A percentile compares a stretch with the other conserved stretches of the same genome.
Conservation (phyloP, 1,140 invertebrate genomes). For the Drosophila nigromelanica region DNA sequence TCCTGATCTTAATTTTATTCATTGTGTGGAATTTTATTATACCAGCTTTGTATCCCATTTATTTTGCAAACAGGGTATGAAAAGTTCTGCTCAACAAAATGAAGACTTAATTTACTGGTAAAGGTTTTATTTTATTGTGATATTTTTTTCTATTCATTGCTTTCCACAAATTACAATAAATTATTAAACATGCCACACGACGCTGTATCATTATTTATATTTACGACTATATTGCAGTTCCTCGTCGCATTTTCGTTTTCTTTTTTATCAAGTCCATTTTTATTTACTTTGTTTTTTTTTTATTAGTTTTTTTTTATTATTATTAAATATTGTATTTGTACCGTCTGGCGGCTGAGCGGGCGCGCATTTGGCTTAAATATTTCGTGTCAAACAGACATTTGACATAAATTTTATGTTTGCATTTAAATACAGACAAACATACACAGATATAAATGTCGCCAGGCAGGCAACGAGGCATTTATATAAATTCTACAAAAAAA, state of each 20-base stretch:
- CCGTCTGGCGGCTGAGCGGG: conserved; percentile 58
- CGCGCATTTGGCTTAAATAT: conserved; percentile 80
- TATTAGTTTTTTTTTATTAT: conserved; percentile 21
- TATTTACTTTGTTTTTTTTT: conserved; percentile 27
- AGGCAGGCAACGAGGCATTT: conserved; percentile 36
- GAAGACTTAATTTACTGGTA: conserved; percentile 62
- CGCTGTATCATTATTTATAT: conserved; percentile 62
- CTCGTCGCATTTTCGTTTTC: conserved; percentile 17
- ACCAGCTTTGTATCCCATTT: too few relatives aligned
- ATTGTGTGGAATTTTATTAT: too few relatives aligned
- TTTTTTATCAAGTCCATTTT: conserved; percentile 45
- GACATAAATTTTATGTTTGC: conserved; percentile 83
- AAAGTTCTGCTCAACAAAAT: conserved; percentile 15
- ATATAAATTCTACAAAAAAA: conserved; percentile 41
- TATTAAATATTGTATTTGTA: conserved; percentile 64
- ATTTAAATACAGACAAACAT: conserved; percentile 73
- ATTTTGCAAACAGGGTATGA: neutral
- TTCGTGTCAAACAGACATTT: conserved; percentile 83
- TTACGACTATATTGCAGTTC: conserved; percentile 43
- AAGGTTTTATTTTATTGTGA: conserved; percentile 24
- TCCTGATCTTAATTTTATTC: too few relatives aligned
- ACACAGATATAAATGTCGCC: conserved; percentile 1
- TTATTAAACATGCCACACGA: conserved; percentile 75
- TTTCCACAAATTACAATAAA: conserved; percentile 77
- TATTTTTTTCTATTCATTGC: conserved; percentile 32